Evolutionary conservation across 1,140 invertebrate species (phyloP).

Genomic region (Chironomus striatipennis): DNA sequence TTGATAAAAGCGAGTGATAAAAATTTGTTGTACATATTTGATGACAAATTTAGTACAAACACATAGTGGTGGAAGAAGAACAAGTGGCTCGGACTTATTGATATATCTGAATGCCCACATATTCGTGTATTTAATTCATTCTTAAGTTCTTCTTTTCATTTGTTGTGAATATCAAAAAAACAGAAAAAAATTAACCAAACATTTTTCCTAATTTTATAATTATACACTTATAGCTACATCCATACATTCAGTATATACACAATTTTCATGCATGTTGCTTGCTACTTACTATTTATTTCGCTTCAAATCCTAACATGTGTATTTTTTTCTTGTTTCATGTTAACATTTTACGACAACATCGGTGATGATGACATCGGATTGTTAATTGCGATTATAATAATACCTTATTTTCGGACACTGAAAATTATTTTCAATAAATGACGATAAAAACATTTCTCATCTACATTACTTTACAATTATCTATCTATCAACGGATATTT

Average conservation of each 20-base stretch:
- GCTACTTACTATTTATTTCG: background rate
- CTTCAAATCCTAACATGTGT: conserved; percentile 15
- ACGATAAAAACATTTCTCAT: background rate
- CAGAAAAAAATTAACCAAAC: too few species aligned
- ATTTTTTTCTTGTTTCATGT: conserved; percentile 22
- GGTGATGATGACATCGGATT: conserved; percentile 18
- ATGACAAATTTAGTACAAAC: background rate
- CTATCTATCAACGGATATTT: background rate
- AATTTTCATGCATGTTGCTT: conserved; percentile 10
- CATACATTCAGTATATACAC: background rate
- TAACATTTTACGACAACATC: conserved; percentile 20
- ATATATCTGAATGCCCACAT: too few species aligned
- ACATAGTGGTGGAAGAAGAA: background rate
- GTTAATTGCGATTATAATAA: conserved; percentile 19
- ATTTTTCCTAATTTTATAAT: conserved; percentile 4
- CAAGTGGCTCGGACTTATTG: too few species aligned
- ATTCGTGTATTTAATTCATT: too few species aligned
- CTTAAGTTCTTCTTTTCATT: too few species aligned
- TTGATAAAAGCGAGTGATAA: background rate
- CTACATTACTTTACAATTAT: background rate
- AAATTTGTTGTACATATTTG: background rate
- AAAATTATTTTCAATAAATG: conserved; percentile 8
- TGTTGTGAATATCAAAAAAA: too few species aligned
- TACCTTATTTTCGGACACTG: conserved; percentile 1
- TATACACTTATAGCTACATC: background rate